Evolutionary conservation across 2,888 invertebrate genomes (phyloP).

Genomic region (Macrostomum cliftonense): DNA sequence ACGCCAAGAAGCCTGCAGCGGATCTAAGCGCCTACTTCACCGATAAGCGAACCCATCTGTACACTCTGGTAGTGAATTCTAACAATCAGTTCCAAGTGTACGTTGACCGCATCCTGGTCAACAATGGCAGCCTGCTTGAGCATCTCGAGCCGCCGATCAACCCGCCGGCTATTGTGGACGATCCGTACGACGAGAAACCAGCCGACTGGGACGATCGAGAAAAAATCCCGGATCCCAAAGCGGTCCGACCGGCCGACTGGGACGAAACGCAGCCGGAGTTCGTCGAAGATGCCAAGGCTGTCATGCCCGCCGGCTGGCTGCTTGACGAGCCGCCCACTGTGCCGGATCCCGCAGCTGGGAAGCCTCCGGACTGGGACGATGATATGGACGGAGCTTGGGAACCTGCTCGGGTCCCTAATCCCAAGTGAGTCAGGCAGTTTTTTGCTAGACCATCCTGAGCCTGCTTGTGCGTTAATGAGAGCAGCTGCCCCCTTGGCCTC

Average conservation of each 20-base stretch:
- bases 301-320: slow-evolving; percentile 73
- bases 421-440: slow-evolving; percentile 45
- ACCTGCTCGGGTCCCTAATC: slow-evolving; percentile 68
- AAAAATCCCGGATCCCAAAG: slow-evolving; percentile 66
- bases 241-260: slow-evolving; percentile 83
- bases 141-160: slow-evolving; percentile 82
- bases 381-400: slow-evolving; percentile 63
- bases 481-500: too few species aligned
- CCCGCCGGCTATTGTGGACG: slow-evolving; percentile 77
- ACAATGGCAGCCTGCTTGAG: slow-evolving; percentile 63
- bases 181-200: slow-evolving; percentile 61
- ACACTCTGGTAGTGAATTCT: slow-evolving; percentile 55
- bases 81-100: slow-evolving; percentile 59
- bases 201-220: slow-evolving; percentile 86
- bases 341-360: slow-evolving; percentile 63
- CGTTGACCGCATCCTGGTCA: slow-evolving; percentile 59
- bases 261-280: slow-evolving; percentile 78
- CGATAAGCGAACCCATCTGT: slow-evolving; percentile 76
- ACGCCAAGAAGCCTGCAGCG: slow-evolving; percentile 64
- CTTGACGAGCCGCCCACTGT: slow-evolving; percentile 66
- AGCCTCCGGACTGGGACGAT: slow-evolving; percentile 64
- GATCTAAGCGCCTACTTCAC: slow-evolving; percentile 48
- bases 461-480: background rate
- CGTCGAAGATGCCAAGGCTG: slow-evolving; percentile 62
- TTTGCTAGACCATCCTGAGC: background rate